Evolutionary conservation across 2,113 vertebrate species (phyloP).

Genomic region (Ramphastos sulfuratus): DNA sequence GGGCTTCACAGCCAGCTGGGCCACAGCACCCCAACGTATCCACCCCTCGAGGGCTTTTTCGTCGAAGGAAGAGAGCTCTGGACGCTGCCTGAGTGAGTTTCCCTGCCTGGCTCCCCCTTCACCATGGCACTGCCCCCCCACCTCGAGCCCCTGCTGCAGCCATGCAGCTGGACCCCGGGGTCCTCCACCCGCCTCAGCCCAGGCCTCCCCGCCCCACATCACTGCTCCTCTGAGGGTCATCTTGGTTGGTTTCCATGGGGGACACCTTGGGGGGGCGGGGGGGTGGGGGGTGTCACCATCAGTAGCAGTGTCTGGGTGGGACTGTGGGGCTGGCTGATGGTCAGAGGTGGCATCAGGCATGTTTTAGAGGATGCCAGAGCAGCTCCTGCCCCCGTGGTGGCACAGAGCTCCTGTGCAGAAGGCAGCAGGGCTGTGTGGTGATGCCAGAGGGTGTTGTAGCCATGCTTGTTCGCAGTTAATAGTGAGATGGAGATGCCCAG

Average conservation of each 20-base stretch:
- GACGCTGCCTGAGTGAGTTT: neutral
- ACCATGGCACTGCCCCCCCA: fast-evolving
- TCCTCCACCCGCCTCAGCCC: neutral
- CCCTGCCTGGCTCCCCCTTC: fast-evolving
- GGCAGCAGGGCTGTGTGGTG: fast-evolving
- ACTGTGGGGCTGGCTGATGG: fast-evolving
- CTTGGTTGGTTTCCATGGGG: fast-evolving
- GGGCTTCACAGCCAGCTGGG: neutral
- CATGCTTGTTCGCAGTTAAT: fast-evolving
- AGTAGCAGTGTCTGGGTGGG: fast-evolving
- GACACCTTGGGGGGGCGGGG: fast-evolving
- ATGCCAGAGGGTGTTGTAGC: fast-evolving
- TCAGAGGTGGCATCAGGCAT: fast-evolving
- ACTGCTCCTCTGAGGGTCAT: fast-evolving
- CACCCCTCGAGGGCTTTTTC: neutral
- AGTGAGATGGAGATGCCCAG: neutral
- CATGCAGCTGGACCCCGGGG: neutral
- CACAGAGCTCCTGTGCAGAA: neutral
- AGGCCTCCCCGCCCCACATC: neutral
- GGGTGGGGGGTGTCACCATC: neutral
- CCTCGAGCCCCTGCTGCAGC: neutral
- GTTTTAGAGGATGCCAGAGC: neutral
- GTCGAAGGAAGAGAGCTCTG: neutral
- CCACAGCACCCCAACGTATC: neutral
- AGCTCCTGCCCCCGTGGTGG: neutral